Evolutionary conservation across 2,797 vertebrate genomes (phyloP).

Genomic region (Rhodeus uyekii): DNA sequence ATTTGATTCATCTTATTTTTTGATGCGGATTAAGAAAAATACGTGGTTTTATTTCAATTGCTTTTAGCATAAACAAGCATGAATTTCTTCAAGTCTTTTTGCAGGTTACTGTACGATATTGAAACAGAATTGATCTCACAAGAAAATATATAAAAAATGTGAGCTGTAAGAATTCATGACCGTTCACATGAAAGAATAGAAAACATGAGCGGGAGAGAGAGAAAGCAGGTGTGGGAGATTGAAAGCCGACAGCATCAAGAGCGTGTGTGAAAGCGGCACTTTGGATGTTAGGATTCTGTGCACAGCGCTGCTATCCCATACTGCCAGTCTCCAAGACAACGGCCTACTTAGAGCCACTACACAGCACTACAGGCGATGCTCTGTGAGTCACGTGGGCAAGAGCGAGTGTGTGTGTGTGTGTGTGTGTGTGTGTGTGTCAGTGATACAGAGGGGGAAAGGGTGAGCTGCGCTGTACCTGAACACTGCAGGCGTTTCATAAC

Average conservation of each 20-base stretch:
- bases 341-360: constrained; percentile 67
- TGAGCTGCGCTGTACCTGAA: constrained; percentile 21
- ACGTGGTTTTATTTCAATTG: neutral
- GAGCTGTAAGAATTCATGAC: neutral
- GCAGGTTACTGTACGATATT: neutral
- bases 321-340: constrained; percentile 73
- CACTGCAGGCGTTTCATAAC: constrained; percentile 32
- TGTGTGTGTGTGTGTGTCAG: neutral
- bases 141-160: neutral
- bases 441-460: neutral
- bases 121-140: neutral
- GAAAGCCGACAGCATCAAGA: neutral
- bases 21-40: neutral
- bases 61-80: neutral
- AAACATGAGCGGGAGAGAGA: neutral
- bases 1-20: no score
- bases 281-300: constrained; percentile 61
- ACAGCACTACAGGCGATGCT: constrained; percentile 42
- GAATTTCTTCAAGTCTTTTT: neutral
- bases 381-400: constrained; percentile 7
- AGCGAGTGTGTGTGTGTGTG: neutral
- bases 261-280: constrained; percentile 31
- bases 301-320: constrained; percentile 60
- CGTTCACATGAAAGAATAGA: neutral
- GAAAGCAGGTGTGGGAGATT: constrained; percentile 22